A percentile compares a stretch with the other conserved stretches of the same genome.
These are phyloP conservation scores for Percopsis transmontana DNA, from an alignment of 2,113 vertebrate genomes.

Conservation along the genomic window DNA sequence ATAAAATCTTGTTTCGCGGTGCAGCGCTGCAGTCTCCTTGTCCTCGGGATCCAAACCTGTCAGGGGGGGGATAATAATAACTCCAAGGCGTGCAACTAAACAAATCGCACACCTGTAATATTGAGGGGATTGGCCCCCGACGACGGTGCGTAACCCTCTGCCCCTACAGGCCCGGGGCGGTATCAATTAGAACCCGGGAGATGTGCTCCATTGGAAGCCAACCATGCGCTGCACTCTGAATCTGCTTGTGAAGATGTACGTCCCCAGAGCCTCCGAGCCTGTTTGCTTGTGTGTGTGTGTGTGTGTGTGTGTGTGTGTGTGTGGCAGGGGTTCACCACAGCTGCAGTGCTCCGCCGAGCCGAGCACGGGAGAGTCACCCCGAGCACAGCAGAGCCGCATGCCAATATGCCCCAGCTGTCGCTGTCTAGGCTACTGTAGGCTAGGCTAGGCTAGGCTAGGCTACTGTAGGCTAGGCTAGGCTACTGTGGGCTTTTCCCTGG, in stretches of 20 bases:
- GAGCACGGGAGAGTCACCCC: conserved; percentile 56
- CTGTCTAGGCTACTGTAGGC: conserved; percentile 42
- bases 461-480: too few species aligned
- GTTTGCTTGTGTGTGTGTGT: conserved; percentile 27
- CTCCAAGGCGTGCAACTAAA: conserved; percentile 18
- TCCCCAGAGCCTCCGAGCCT: conserved; percentile 37
- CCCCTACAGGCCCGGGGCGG: conserved; percentile 27
- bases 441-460: too few species aligned
- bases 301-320: conserved; percentile 16
- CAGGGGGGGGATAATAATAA: conserved; percentile 14
- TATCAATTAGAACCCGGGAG: conserved; percentile 42
- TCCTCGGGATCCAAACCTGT: conserved; percentile 44
- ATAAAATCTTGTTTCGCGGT: conserved; percentile 10
- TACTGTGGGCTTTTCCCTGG: too few species aligned
- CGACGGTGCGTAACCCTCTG: conserved; percentile 10
- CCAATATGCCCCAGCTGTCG: conserved; percentile 59
- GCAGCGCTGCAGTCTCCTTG: neutral
- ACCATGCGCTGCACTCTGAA: conserved; percentile 60
- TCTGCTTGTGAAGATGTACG: conserved; percentile 47
- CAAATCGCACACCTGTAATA: neutral
- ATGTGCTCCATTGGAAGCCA: conserved; percentile 37
- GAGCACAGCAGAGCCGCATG: conserved; percentile 37
- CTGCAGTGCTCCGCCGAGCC: conserved; percentile 41
- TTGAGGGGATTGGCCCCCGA: conserved; percentile 18
- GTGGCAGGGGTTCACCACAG: conserved; percentile 57